Percentiles rank a stretch among this genome's conserved stretches.
Conservation (phyloP, 1,140 invertebrate genomes). For the Anoplophora glabripennis region DNA sequence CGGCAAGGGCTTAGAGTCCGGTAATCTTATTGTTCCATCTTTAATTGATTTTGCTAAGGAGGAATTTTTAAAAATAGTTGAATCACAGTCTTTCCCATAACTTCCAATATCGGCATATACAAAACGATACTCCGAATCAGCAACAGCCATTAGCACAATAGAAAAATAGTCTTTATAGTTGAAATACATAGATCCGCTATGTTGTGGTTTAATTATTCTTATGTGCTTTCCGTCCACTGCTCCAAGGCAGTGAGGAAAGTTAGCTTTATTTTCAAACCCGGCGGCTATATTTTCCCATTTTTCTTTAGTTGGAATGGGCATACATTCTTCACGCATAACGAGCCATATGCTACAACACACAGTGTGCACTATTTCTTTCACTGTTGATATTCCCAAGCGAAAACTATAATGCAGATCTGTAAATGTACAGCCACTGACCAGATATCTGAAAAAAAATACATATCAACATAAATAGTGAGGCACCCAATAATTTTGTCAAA, state of each 20-base stretch:
- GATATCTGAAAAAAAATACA: slow-evolving; percentile 14
- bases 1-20: slow-evolving; percentile 1
- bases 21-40: slow-evolving; percentile 13
- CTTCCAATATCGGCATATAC: slow-evolving; percentile 45
- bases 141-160: slow-evolving; percentile 46
- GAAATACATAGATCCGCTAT: not conserved
- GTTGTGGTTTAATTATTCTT: slow-evolving; percentile 25
- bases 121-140: slow-evolving; percentile 46
- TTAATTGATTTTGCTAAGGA: slow-evolving; percentile 14
- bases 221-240: slow-evolving; percentile 50
- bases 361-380: not conserved
- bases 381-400: slow-evolving; percentile 8
- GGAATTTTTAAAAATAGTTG: slow-evolving; percentile 36
- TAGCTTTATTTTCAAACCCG: slow-evolving; percentile 31
- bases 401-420: slow-evolving; percentile 9
- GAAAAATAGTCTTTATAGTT: slow-evolving; percentile 20
- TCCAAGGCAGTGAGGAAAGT: slow-evolving; percentile 43
- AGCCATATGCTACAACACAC: not conserved
- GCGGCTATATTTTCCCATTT: slow-evolving; percentile 34
- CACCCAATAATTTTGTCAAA: too few species aligned
- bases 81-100: slow-evolving; percentile 46
- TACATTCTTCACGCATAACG: not conserved
- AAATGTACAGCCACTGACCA: slow-evolving; percentile 13
- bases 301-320: slow-evolving; percentile 20
- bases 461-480: too few species aligned